Evolutionary conservation across 2,888 invertebrate species (phyloP).

Genomic region (Synergus itoensis): DNA sequence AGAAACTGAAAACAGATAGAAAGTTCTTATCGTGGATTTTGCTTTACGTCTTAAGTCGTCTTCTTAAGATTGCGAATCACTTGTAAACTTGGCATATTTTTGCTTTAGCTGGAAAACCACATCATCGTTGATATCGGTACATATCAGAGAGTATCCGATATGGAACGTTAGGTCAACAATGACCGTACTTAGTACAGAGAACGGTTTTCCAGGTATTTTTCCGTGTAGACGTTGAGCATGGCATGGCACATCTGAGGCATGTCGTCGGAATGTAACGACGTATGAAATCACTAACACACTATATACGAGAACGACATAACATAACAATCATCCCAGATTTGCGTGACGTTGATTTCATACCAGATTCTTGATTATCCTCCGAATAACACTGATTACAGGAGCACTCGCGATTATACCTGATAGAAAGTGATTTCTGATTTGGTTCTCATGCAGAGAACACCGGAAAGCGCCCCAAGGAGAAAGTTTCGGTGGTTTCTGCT

Average conservation of each 20-base stretch:
- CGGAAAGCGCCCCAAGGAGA: conserved; percentile 20
- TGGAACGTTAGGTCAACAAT: conserved; percentile 26
- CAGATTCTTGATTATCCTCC: neutral
- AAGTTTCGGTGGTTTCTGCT: conserved; percentile 31
- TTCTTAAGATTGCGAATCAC: neutral
- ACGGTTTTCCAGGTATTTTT: conserved; percentile 27
- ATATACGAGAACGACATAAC: neutral
- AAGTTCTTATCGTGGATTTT: too few species aligned
- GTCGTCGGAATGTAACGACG: conserved; percentile 27
- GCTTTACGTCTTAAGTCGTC: neutral
- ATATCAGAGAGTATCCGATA: conserved; percentile 29
- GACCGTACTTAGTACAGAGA: neutral
- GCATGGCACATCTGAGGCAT: conserved; percentile 30
- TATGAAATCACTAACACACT: conserved; percentile 28
- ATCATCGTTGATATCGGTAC: conserved; percentile 11
- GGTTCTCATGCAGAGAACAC: conserved; percentile 23
- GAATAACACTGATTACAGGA: conserved; percentile 17
- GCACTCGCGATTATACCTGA: conserved; percentile 3
- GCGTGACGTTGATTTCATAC: neutral
- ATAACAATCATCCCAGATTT: neutral
- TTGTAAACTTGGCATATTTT: neutral
- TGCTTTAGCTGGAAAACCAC: neutral
- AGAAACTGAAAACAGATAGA: too few species aligned
- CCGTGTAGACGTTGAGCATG: neutral
- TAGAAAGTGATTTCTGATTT: conserved; percentile 39